Percentiles rank a stretch among this genome's conserved stretches.
Conservation (phyloP, 1,140 invertebrate genomes). For the Drosophila eugracilis region DNA sequence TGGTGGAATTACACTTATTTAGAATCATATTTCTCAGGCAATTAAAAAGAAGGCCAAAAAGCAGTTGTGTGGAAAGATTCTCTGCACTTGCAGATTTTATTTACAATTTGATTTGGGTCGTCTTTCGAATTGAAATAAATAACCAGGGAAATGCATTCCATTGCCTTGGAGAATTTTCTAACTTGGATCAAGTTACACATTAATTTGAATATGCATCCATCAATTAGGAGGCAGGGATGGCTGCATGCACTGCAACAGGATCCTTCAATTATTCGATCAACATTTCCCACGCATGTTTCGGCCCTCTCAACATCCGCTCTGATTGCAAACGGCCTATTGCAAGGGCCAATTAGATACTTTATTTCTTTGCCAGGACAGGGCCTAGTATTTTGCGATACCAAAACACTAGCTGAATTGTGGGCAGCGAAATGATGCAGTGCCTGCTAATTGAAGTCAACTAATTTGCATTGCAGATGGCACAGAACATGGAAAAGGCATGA, state of each 20-base stretch:
- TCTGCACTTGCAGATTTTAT: background rate
- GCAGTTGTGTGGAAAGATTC: background rate
- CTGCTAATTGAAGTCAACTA: constrained; percentile 61
- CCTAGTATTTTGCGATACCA: constrained; percentile 14
- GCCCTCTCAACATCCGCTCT: constrained; percentile 26
- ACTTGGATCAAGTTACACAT: background rate
- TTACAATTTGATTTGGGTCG: too few relatives aligned
- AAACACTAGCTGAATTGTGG: constrained; percentile 24
- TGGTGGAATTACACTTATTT: background rate
- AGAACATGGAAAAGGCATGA: constrained; percentile 45
- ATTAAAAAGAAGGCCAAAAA: constrained; percentile 3
- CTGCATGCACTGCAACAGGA: constrained; percentile 11
- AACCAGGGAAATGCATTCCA: too few relatives aligned
- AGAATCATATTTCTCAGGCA: background rate
- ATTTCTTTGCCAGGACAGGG: constrained; percentile 18
- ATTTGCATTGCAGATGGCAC: constrained; percentile 56
- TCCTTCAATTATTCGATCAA: constrained; percentile 33
- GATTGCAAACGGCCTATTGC: constrained; percentile 6
- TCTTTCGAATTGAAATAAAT: too few relatives aligned
- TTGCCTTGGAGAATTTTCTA: too few relatives aligned
- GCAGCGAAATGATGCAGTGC: constrained; percentile 53
- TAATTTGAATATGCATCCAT: constrained; percentile 1
- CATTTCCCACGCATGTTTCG: constrained; percentile 24
- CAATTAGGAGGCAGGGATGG: constrained; percentile 12
- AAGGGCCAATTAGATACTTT: constrained; percentile 25